Evolutionary conservation across 2,888 invertebrate genomes (phyloP), one percentile per base, ranked within the genome.

Genomic region (Cryptocephalus primarius): DNA sequence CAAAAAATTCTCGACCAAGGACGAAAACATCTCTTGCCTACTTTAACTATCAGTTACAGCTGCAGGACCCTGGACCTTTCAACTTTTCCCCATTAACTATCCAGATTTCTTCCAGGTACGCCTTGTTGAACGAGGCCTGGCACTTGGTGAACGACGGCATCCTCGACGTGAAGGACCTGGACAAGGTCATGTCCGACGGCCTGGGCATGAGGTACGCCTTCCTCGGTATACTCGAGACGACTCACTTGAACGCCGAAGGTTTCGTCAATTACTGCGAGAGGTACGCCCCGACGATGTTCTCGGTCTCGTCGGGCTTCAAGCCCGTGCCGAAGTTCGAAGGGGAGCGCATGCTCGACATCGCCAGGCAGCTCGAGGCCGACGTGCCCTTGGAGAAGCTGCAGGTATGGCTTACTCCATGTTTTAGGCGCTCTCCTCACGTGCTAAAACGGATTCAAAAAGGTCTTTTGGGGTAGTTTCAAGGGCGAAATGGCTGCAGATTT

Each of bases 161-260:
- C n/a, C 75, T 96, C 11, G 79, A 81, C 62, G 91, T 88, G 0
- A 80, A 85, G 58, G 96, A 96, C 64, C 76, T 94, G 4, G 96
- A 97, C 63, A 85, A 84, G 59, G 92, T 95, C 1, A 94, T 95
- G 80, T 88, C 88, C 1, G 88, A 91, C 65, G 96, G 96, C 9
- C 77, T 97, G 36, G 96, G 95, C 9, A 87, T 90, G 79, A 79
- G 96, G 42, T 97, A 96, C 65, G 95, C 95, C 8, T 96, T 96
- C 72, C 76, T 95, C 49, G 97, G 97, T 3, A 87, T 93, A 0
- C 72, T 95, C 52, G 94, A 95, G 74, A 92, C 93, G 0, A 88
- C 90, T 0, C 94, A 94, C 70, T 76, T 96, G 49, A 97, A 97
- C 67, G 94, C 95, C 9, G 88, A 91, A 70, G 93, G 93, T 8